Base-by-base conservation (phyloP, 2,888 invertebrate genomes). In the Microplitis manilae region DNA sequence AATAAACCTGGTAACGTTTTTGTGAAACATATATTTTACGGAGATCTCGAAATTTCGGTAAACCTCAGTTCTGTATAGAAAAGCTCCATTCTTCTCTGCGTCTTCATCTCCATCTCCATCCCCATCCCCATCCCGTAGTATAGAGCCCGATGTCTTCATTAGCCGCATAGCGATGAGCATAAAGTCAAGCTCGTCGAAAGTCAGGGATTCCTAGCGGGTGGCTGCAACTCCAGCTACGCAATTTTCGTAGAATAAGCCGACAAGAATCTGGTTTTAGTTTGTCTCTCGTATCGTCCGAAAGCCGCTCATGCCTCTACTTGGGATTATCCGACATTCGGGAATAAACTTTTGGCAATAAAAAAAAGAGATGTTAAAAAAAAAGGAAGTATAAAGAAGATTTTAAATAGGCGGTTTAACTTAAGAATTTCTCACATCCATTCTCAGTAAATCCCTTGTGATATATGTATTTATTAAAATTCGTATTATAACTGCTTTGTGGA, bases 71-170 rank as follows among this genome's bases (percentile, higher is more conserved):
- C 30, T 30, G 30, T 30, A 30, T 2, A 30, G 30, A 30, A 30
- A 30, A 30, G 30, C 30, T 4, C 30, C 30, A 30, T 30, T 50
- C 13, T 50, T 50, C 13, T 50, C 1, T 50, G 5, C 50, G 13
- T 8, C 8, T 13, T 9, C 50, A 50, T 50, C 50, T 50, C 13
- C 50, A 8, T 50, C 2, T 5, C 4, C 1, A 13, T 50, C 50
- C 13, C 13, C 50, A 8, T 50, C 2, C 13, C 4, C 1, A 13
- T 50, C 50, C 13, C 1, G 50, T 9, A 4, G 9, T 8, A 38
- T 69, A 77, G 68, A 65, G 71, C 77, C 73, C 74, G 80, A 82
- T 80, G 80, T 80, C 82, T 82, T 82, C 82, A 82, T 82, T 82
- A 81, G 77, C 61, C 64, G 30, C 30, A 41, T 64, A 62, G 72